These are phyloP conservation scores for Epirrita christyi DNA, from an alignment of 2,888 invertebrate genomes.

Conservation along the genomic window DNA sequence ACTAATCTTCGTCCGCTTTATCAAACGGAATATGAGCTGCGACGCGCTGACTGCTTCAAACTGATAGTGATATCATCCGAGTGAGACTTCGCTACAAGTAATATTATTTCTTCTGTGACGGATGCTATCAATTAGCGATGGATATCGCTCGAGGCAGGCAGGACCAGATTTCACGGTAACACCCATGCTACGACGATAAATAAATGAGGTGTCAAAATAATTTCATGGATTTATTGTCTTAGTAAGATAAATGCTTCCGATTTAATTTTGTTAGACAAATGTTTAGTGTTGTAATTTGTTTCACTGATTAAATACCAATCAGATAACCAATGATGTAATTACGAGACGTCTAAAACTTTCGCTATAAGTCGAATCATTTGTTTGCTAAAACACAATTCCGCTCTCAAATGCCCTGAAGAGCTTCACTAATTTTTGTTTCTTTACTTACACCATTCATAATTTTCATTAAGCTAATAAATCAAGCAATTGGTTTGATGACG, in stretches of 20 bases:
- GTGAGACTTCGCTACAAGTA: not conserved
- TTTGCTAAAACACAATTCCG: too few species aligned
- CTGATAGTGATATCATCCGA: not conserved
- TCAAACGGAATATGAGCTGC: not conserved
- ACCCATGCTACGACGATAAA: conserved; percentile 24
- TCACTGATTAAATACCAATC: conserved; percentile 21
- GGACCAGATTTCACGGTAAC: conserved; percentile 22
- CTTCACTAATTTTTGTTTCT: too few species aligned
- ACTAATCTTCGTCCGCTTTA: not conserved
- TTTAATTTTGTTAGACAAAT: conserved; percentile 24
- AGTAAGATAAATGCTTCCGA: conserved; percentile 16
- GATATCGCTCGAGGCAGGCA: conserved; percentile 29
- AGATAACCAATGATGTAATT: not conserved
- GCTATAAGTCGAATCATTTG: too few species aligned
- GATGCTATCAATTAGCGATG: conserved; percentile 28
- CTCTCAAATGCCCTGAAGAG: too few species aligned
- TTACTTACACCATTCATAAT: too few species aligned
- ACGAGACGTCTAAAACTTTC: too few species aligned
- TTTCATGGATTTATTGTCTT: conserved; percentile 28
- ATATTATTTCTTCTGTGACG: conserved; percentile 13
- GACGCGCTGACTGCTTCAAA: not conserved
- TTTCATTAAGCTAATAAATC: too few species aligned
- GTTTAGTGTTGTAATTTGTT: conserved; percentile 24
- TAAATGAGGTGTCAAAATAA: conserved; percentile 32
- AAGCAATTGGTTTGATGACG: too few species aligned